A percentile compares a stretch with the other conserved stretches of the same genome.
Evolutionary conservation across 1,140 invertebrate genomes (phyloP).

Genomic region (Harpegnathos saltator): DNA sequence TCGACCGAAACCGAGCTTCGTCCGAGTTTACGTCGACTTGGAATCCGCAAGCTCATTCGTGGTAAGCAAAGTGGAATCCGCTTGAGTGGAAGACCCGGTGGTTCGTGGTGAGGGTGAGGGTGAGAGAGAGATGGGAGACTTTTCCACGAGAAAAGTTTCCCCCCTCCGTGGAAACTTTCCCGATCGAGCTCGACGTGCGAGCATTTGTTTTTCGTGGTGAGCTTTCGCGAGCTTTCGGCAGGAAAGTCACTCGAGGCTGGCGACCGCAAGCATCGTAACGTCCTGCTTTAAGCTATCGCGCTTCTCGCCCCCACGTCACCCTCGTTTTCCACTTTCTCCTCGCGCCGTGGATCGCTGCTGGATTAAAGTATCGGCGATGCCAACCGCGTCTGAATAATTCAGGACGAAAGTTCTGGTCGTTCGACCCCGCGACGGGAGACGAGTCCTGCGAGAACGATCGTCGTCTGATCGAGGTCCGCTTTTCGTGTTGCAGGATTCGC

Average conservation of each 20-base stretch:
- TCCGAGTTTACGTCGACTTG: conserved; percentile 12
- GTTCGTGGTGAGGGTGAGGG: background rate
- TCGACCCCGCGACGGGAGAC: conserved; percentile 46
- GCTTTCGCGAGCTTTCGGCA: conserved; percentile 56
- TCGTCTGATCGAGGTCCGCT: conserved; percentile 43
- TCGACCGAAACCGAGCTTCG: background rate
- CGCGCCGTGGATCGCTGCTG: conserved; percentile 55
- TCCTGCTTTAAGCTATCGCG: conserved; percentile 36
- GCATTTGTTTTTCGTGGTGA: conserved; percentile 47
- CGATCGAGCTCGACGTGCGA: conserved; percentile 42
- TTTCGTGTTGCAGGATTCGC: conserved; percentile 91
- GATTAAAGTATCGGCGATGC: conserved; percentile 84
- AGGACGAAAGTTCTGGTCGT: conserved; percentile 81
- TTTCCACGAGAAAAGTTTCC: conserved; percentile 48
- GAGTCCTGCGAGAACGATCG: conserved; percentile 48
- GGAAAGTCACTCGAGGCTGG: conserved; percentile 64
- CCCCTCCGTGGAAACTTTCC: conserved; percentile 27
- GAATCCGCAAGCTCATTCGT: conserved; percentile 35
- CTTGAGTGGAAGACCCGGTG: background rate
- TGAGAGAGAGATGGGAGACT: background rate
- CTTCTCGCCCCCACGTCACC: background rate
- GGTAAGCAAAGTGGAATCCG: conserved; percentile 29
- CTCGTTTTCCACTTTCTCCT: conserved; percentile 28
- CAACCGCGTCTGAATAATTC: conserved; percentile 84
- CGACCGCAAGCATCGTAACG: conserved; percentile 59